A percentile compares a stretch with the other conserved stretches of the same genome.
Evolutionary conservation across 2,113 vertebrate species (phyloP).

Genomic region (Python bivittatus): DNA sequence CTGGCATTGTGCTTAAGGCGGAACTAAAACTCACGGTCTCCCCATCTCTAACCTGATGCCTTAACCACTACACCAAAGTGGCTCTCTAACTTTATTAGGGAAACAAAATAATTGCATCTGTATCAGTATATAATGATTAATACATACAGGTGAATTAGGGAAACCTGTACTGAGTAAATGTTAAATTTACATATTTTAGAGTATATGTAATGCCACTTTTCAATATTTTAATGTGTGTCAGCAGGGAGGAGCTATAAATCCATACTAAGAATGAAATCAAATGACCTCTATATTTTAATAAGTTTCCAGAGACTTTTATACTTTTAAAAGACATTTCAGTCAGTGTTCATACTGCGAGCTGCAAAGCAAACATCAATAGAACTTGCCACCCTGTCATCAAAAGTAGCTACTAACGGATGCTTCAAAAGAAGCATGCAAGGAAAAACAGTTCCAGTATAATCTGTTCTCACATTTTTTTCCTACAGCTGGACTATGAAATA

Average conservation of each 20-base stretch:
- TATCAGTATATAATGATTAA: background rate
- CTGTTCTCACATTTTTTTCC: slow-evolving; percentile 6
- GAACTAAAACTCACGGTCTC: too few species aligned
- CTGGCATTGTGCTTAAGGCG: too few species aligned
- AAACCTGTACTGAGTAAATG: background rate
- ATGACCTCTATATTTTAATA: slow-evolving; percentile 25
- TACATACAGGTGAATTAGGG: background rate
- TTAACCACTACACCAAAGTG: too few species aligned
- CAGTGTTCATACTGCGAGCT: background rate
- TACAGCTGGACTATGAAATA: slow-evolving; percentile 52
- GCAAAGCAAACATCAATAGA: background rate
- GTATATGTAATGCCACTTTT: background rate
- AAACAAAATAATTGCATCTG: background rate
- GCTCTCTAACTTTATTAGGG: background rate
- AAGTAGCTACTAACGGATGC: slow-evolving; percentile 6
- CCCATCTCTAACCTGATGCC: too few species aligned
- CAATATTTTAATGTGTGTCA: slow-evolving; percentile 29
- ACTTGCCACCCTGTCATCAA: slow-evolving; percentile 61
- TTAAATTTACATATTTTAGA: background rate
- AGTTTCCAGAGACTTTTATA: slow-evolving; percentile 16
- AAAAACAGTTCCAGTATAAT: background rate
- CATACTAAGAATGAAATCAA: slow-evolving; percentile 34
- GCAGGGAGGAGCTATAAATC: slow-evolving; percentile 25
- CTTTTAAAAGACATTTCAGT: slow-evolving; percentile 32
- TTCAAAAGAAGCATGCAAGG: background rate